These are phyloP conservation scores for Heterotis niloticus DNA, from an alignment of 2,113 vertebrate species.

Conservation along the genomic window DNA sequence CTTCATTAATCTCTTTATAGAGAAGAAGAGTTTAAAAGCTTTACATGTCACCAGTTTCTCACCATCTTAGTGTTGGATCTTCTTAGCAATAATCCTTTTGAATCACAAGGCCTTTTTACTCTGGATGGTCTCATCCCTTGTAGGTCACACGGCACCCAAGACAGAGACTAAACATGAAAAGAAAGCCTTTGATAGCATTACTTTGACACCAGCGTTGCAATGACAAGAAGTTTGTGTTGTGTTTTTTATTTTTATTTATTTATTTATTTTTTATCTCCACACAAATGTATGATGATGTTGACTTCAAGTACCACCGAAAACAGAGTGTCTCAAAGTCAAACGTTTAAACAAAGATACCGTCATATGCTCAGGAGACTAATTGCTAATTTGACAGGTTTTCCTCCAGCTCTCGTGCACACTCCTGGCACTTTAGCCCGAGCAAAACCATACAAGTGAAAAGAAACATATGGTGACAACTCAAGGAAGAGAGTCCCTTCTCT, in stretches of 20 bases:
- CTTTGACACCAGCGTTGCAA: background rate
- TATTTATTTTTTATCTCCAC: background rate
- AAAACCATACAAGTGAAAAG: background rate
- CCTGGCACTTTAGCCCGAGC: background rate
- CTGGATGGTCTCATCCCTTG: background rate
- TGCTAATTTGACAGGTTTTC: conserved; percentile 9
- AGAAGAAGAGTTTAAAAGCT: conserved; percentile 2
- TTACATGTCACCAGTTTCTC: conserved; percentile 5
- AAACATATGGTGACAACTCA: background rate
- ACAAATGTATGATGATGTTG: background rate
- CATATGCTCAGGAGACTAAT: background rate
- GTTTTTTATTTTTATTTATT: too few relatives aligned
- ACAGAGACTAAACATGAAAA: background rate
- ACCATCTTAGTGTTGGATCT: background rate
- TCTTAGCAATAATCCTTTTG: conserved; percentile 18
- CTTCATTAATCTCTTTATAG: conserved; percentile 8
- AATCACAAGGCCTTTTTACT: conserved; percentile 2
- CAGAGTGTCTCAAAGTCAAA: background rate
- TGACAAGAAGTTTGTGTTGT: conserved; percentile 13
- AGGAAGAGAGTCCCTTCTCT: background rate
- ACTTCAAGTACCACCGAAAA: background rate
- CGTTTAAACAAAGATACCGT: background rate
- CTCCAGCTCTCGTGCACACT: background rate
- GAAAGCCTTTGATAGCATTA: background rate
- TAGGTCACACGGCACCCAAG: background rate